Evolutionary conservation across 2,797 vertebrate species (phyloP).

Genomic region (Neostethus bicornis): DNA sequence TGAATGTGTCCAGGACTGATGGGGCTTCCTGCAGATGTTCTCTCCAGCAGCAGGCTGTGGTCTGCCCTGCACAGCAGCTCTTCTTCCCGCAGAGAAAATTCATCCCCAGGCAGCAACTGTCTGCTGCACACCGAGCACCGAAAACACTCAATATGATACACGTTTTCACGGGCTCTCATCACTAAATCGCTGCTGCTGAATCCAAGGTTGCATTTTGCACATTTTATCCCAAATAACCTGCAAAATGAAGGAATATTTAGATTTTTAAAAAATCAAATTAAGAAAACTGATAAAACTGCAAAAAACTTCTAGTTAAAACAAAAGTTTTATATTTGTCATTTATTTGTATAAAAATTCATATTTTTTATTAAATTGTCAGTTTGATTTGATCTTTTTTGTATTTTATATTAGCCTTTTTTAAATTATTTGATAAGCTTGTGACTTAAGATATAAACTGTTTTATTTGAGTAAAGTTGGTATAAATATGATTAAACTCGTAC

Average conservation of each 20-base stretch:
- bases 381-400: not conserved
- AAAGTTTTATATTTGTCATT: not conserved
- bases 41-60: conserved; percentile 83
- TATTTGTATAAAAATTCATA: not conserved
- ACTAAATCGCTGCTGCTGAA: conserved; percentile 93
- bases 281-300: not conserved
- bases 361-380: not conserved
- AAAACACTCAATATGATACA: conserved; percentile 96
- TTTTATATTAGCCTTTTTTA: not conserved
- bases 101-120: conserved; percentile 91
- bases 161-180: conserved; percentile 89
- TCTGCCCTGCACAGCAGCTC: conserved; percentile 90
- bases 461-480: not conserved
- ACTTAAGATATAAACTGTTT: not conserved
- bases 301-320: not conserved
- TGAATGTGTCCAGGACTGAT: conserved; percentile 83
- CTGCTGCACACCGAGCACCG: conserved; percentile 91
- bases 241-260: not conserved
- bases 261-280: not conserved
- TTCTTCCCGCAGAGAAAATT: conserved; percentile 91
- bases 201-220: conserved; percentile 88
- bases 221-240: conserved; percentile 92
- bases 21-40: conserved; percentile 80
- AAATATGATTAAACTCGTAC: conserved; percentile 67
- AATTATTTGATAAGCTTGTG: not conserved